Conservation (phyloP, 2,888 invertebrate genomes). For the Dorcus hopei region DNA sequence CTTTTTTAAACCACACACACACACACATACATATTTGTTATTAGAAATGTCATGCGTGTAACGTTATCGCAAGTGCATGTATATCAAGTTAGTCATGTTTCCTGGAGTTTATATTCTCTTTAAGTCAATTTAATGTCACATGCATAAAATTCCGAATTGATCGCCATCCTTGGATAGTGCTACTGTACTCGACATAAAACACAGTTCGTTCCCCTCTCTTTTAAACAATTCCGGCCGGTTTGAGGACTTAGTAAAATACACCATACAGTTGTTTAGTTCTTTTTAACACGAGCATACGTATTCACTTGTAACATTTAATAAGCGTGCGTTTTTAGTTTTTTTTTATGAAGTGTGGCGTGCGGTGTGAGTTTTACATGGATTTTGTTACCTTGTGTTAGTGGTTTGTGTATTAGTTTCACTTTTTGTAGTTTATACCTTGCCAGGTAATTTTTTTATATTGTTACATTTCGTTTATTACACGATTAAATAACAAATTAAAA, state of each 20-base stretch:
- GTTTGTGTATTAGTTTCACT: too few relatives aligned
- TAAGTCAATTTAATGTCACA: slow-evolving; percentile 3
- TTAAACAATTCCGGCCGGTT: slow-evolving; percentile 15
- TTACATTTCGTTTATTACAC: too few relatives aligned
- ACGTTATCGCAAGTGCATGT: not conserved
- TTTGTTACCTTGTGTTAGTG: not conserved
- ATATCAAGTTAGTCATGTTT: not conserved
- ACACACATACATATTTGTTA: slow-evolving; percentile 5
- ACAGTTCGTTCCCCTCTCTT: slow-evolving; percentile 34
- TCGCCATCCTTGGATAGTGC: slow-evolving; percentile 26
- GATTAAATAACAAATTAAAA: too few relatives aligned
- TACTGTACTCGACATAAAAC: slow-evolving; percentile 25
- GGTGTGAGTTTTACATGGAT: slow-evolving; percentile 1
- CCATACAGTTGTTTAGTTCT: slow-evolving; percentile 13
- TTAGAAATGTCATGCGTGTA: slow-evolving; percentile 11
- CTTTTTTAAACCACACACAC: too few relatives aligned
- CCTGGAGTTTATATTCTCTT: not conserved
- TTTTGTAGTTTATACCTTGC: too few relatives aligned
- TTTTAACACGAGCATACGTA: slow-evolving; percentile 1
- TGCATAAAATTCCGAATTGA: not conserved
- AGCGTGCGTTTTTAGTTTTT: slow-evolving; percentile 3
- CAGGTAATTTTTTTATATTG: too few relatives aligned
- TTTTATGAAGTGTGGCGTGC: not conserved
- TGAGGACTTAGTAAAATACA: not conserved
- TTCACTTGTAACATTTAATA: not conserved